Percentiles rank a stretch among this genome's conserved stretches.
Conservation (phyloP, 2,888 invertebrate genomes). For the Yponomeuta sedellus region DNA sequence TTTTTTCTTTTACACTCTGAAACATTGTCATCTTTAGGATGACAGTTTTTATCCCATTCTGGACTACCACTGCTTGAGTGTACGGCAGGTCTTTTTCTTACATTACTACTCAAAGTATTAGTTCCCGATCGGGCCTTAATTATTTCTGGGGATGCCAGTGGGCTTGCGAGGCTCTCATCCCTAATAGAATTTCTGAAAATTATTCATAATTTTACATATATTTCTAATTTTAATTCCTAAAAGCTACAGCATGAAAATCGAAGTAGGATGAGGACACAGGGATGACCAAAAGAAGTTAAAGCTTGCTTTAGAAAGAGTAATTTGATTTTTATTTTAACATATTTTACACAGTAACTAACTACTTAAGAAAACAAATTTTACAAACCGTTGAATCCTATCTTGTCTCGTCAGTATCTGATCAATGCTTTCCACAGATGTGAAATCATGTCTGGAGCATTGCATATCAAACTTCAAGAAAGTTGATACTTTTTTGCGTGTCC, state of each 20-base stretch:
- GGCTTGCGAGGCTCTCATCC: constrained; percentile 43
- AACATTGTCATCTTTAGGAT: constrained; percentile 19
- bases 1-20: neutral
- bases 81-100: constrained; percentile 36
- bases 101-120: constrained; percentile 29
- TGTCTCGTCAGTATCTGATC: constrained; percentile 47
- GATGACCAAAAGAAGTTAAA: neutral
- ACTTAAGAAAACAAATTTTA: constrained; percentile 1
- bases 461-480: constrained; percentile 75
- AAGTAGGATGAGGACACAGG: neutral
- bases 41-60: constrained; percentile 45
- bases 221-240: neutral
- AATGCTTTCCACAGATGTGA: constrained; percentile 60
- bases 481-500: constrained; percentile 74
- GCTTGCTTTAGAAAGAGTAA: neutral
- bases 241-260: neutral
- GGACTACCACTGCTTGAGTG: constrained; percentile 52
- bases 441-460: constrained; percentile 68
- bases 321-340: neutral
- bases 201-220: constrained; percentile 15
- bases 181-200: constrained; percentile 39
- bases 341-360: neutral
- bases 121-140: constrained; percentile 23
- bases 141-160: constrained; percentile 52
- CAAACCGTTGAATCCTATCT: constrained; percentile 47